Evolutionary conservation across 2,797 vertebrate species (phyloP).

Genomic region (Pseudotriccus pelzelni): DNA sequence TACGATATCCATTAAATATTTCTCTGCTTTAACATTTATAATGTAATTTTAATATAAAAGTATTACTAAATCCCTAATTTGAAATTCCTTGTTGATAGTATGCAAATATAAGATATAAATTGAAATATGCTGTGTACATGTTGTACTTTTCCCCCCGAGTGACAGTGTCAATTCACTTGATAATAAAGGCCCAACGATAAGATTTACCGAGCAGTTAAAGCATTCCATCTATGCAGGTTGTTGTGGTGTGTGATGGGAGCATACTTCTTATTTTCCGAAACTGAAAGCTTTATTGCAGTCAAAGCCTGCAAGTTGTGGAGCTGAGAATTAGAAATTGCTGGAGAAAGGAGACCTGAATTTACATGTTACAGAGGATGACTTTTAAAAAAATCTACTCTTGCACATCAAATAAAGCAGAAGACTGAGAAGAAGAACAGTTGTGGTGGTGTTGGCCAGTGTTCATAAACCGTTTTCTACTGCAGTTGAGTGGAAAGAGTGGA

Average conservation of each 20-base stretch:
- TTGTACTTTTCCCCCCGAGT: background rate
- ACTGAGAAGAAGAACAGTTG: background rate
- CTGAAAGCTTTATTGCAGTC: background rate
- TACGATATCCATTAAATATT: background rate
- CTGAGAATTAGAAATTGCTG: background rate
- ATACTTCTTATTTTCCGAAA: background rate
- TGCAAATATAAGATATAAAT: background rate
- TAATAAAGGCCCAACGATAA: background rate
- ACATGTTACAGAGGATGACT: background rate
- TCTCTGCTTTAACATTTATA: background rate
- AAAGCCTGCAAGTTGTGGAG: background rate
- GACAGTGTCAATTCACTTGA: background rate
- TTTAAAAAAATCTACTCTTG: background rate
- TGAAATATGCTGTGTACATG: background rate
- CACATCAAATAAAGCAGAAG: background rate
- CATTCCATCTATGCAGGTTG: background rate
- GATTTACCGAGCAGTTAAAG: background rate
- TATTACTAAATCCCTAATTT: background rate
- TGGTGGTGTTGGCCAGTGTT: background rate
- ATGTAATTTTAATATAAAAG: background rate
- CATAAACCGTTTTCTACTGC: fast-evolving
- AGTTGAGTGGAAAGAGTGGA: background rate
- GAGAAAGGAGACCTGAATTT: background rate
- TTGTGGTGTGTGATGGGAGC: background rate
- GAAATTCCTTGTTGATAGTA: background rate